phyloP scores from a whole-genome alignment of 2,797 vertebrate genomes.

The Harpagifer antarcticus region DNA sequence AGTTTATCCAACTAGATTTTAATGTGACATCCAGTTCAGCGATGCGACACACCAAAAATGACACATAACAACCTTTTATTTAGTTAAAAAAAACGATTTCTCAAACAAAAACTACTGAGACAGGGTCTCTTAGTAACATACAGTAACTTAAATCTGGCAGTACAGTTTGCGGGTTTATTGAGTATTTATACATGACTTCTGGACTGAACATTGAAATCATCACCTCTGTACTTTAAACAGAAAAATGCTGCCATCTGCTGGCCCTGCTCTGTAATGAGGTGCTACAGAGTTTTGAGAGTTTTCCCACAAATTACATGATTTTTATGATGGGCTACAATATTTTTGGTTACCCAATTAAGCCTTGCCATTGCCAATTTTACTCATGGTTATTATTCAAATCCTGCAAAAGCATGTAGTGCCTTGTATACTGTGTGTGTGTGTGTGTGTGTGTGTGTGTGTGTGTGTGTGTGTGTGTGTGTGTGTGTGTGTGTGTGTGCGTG shows the following conservation, averaged over 20 bases:
- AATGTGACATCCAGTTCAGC: neutral
- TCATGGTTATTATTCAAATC: constrained; percentile 18
- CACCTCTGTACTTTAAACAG: constrained; percentile 21
- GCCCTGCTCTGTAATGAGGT: constrained; percentile 21
- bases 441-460: neutral
- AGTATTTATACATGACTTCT: neutral
- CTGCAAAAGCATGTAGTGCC: constrained; percentile 28
- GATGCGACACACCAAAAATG: neutral
- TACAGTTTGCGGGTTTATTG: neutral
- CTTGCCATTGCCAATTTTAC: constrained; percentile 20
- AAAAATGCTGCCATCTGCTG: constrained; percentile 72
- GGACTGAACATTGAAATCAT: neutral
- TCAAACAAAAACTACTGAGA: neutral
- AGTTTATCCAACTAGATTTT: neutral
- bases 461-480: constrained; percentile 2
- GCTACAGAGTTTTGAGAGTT: constrained; percentile 8
- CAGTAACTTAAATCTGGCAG: neutral
- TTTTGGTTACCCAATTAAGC: constrained; percentile 30
- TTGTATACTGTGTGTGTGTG: neutral
- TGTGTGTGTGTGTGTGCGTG: neutral
- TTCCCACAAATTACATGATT: constrained; percentile 26
- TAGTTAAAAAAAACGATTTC: neutral
- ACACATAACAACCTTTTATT: neutral
- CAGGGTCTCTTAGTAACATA: neutral
- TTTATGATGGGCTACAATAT: constrained; percentile 24